Conservation (phyloP, 2,888 invertebrate genomes). For the Tuta absoluta region DNA sequence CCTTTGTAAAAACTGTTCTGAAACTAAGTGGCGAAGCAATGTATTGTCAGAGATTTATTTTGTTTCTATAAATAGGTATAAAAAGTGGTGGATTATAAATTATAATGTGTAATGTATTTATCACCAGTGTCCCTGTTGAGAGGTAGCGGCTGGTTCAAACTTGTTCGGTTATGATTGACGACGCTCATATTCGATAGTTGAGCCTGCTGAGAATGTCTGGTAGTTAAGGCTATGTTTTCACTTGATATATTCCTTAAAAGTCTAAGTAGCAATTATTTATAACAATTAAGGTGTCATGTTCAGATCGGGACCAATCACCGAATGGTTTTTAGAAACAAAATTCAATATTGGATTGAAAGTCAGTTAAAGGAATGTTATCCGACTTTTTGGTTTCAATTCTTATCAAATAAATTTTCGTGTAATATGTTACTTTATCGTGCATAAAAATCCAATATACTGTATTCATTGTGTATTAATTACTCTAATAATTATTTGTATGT, state of each 20-base stretch:
- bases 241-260: slow-evolving; percentile 34
- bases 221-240: slow-evolving; percentile 30
- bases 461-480: too few relatives aligned
- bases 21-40: slow-evolving; percentile 44
- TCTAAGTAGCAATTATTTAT: background rate
- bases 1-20: slow-evolving; percentile 15
- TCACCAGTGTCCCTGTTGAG: slow-evolving; percentile 46
- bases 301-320: background rate
- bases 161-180: slow-evolving; percentile 52
- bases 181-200: slow-evolving; percentile 48
- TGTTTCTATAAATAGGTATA: slow-evolving; percentile 29
- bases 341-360: background rate
- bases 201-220: slow-evolving; percentile 50
- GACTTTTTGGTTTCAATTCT: too few relatives aligned
- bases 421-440: too few relatives aligned
- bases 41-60: slow-evolving; percentile 37
- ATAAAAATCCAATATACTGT: too few relatives aligned
- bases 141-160: slow-evolving; percentile 42
- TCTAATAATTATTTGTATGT: too few relatives aligned
- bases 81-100: slow-evolving; percentile 43
- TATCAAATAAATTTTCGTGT: too few relatives aligned
- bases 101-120: slow-evolving; percentile 55
- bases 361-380: too few relatives aligned
- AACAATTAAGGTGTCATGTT: background rate
- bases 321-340: too few relatives aligned